phyloP scores from a whole-genome alignment of 2,113 vertebrate genomes.

The rat (Rattus norvegicus) region DNA sequence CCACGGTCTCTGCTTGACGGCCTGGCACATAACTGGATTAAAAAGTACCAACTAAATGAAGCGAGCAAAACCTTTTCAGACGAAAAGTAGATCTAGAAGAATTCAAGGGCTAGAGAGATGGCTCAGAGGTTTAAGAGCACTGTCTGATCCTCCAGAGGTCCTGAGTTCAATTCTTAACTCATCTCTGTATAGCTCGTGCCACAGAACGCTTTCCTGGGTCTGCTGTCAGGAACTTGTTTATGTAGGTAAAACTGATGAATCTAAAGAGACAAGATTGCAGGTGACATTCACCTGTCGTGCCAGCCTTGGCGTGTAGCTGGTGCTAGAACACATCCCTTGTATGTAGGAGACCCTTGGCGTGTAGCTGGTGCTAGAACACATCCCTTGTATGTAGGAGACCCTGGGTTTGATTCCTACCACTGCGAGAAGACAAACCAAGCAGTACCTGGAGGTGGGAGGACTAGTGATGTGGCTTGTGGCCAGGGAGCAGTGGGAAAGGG shows the following conservation, averaged over 20 bases:
- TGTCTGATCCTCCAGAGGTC: no score
- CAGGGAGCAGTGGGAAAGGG: background rate
- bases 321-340: background rate
- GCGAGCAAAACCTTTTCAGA: background rate
- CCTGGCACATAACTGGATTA: background rate
- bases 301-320: background rate
- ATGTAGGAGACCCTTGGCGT: background rate
- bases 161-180: no score
- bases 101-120: no score
- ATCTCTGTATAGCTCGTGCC: background rate
- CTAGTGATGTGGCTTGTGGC: background rate
- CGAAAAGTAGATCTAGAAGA: background rate
- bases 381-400: background rate
- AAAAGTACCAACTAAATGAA: background rate
- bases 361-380: background rate
- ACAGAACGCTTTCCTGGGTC: rapidly evolving
- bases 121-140: no score
- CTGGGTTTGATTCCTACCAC: background rate
- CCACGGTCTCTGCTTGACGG: background rate
- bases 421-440: no score
- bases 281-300: background rate
- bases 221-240: background rate
- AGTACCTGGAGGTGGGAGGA: background rate
- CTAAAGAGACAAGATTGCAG: background rate
- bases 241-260: background rate